Evolutionary conservation across 2,888 invertebrate genomes (phyloP), one percentile per base, ranked within the genome.

Genomic region (Drosophila pegasa): DNA sequence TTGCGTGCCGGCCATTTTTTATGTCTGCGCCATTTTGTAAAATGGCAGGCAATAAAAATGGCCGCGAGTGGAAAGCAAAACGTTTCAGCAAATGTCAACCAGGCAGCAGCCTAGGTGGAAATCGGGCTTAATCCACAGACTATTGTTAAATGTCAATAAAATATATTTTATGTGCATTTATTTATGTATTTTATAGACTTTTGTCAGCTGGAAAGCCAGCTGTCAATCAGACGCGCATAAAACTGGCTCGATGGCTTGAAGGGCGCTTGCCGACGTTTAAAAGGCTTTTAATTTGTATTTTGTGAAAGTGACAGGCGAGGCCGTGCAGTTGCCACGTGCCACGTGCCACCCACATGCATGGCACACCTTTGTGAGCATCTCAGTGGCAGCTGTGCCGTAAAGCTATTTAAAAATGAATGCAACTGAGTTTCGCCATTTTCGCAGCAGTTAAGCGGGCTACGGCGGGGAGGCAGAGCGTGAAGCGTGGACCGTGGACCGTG

Each of bases 341-440:
- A 51, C 59, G 56, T 43, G 50, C 54, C 67, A 35, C n/a, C n/a
- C 54, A 41, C 41, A 54, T 52, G 59, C 47, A 50, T 52, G 59
- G 16, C 52, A 50, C 48, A 58, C 33, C 29, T 41, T 18, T 7
- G n/a, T 14, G 20, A 40, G 6, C 38, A 12, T 9, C 16, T 9
- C 37, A 3, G 40, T 16, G 7, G 45, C 40, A 48, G 51, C 14
- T 29, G 38, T 29, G 38, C 56, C 69, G 45, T 59, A 62, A 63
- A 82, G 74, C 80, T 72, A 64, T 86, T 88, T 85, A 88, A 88
- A 79, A 88, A 86, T 80, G 69, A 86, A 88, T 77, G 67, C 75
- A 47, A 48, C 55, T 62, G 66, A 86, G 77, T 58, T 75, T 67
- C 57, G 45, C 43, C 64, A 73, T 77, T 88, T 86, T 82, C 56